Percentiles rank a stretch among this genome's conserved stretches.
These are phyloP conservation scores for Epicampocera succincta DNA, from an alignment of 2,888 invertebrate genomes.

Conservation along the genomic window DNA sequence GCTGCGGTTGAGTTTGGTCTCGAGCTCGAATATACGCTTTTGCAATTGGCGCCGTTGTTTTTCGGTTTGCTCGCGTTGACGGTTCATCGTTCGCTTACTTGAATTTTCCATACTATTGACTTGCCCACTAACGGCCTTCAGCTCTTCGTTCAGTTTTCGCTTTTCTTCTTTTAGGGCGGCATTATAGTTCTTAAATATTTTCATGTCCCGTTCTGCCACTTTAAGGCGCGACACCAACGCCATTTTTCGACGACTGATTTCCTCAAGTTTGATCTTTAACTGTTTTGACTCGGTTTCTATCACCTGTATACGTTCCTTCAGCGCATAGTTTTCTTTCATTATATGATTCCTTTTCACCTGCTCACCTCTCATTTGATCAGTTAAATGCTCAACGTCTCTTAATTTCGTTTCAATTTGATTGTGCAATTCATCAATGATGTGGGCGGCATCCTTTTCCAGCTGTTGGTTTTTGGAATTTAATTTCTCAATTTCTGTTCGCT, in stretches of 20 bases:
- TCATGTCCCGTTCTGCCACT: conserved; percentile 77
- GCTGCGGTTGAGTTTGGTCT: conserved; percentile 79
- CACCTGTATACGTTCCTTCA: conserved; percentile 75
- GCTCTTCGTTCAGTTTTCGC: conserved; percentile 75
- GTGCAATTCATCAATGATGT: conserved; percentile 76
- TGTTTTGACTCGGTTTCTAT: conserved; percentile 75
- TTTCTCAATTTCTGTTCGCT: conserved; percentile 79
- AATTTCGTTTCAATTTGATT: conserved; percentile 78
- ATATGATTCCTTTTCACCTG: conserved; percentile 77
- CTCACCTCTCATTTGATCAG: conserved; percentile 77
- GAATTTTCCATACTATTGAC: conserved; percentile 75
- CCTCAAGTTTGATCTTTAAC: conserved; percentile 76
- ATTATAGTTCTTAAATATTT: conserved; percentile 79
- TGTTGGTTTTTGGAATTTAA: conserved; percentile 77
- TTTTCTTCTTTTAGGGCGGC: conserved; percentile 77
- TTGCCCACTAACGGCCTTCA: conserved; percentile 74
- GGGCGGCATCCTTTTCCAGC: conserved; percentile 77
- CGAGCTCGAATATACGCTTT: conserved; percentile 79
- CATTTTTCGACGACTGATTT: conserved; percentile 75
- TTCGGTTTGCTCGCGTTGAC: conserved; percentile 79
- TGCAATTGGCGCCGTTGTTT: conserved; percentile 78
- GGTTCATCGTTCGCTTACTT: conserved; percentile 76
- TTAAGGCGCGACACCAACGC: conserved; percentile 76
- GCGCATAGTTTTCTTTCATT: conserved; percentile 75
- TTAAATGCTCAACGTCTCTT: conserved; percentile 76